Evolutionary conservation across 2,113 vertebrate species (phyloP).

Genomic region (Macquaria ambigua): DNA sequence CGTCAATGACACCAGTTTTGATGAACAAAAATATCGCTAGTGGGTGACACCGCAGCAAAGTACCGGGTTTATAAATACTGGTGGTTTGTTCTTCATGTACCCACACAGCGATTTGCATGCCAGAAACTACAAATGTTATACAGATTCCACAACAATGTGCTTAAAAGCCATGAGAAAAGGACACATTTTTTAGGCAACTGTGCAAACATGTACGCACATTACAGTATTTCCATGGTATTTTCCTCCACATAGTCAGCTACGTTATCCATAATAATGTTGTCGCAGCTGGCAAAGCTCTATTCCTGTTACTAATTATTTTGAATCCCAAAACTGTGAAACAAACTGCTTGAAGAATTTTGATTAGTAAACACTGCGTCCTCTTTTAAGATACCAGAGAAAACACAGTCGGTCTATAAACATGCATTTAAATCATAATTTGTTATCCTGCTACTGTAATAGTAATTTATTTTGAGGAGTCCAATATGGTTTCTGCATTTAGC

Average conservation of each 20-base stretch:
- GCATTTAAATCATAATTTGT: conserved; percentile 32
- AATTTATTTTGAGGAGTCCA: conserved; percentile 19
- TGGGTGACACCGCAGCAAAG: conserved; percentile 51
- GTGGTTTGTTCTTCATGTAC: conserved; percentile 48
- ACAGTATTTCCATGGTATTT: conserved; percentile 30
- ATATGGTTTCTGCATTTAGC: conserved; percentile 20
- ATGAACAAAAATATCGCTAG: conserved; percentile 39
- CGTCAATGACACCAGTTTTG: conserved; percentile 39
- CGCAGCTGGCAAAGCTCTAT: conserved; percentile 26
- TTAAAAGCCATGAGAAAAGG: conserved; percentile 37
- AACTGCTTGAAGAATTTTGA: conserved; percentile 43
- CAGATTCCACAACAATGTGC: conserved; percentile 43
- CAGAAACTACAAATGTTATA: conserved; percentile 53
- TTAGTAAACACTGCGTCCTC: conserved; percentile 13
- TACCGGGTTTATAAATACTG: conserved; percentile 57
- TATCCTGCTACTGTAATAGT: neutral
- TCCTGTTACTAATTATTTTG: conserved; percentile 24
- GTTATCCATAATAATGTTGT: conserved; percentile 47
- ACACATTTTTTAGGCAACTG: conserved; percentile 38
- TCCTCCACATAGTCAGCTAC: conserved; percentile 11
- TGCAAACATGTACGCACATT: conserved; percentile 36
- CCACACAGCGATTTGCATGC: conserved; percentile 46
- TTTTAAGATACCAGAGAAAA: conserved; percentile 25
- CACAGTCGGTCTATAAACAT: conserved; percentile 5
- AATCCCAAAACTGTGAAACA: conserved; percentile 18